Conservation (phyloP, 2,797 vertebrate species). For the Pseudomugil gertrudae region DNA sequence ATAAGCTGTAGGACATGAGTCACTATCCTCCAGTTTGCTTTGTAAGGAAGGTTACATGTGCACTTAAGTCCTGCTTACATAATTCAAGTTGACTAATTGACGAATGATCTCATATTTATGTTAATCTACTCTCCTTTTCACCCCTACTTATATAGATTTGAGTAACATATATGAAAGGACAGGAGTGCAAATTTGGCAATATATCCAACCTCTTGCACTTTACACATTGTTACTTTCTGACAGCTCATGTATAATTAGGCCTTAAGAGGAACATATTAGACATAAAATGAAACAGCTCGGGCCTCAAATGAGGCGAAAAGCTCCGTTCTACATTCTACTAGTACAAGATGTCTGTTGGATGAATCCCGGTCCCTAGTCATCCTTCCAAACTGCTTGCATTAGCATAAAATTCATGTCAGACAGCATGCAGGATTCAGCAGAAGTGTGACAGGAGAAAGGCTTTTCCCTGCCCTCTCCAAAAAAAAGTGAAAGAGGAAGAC, state of each 20-base stretch:
- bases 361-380: slow-evolving; percentile 54
- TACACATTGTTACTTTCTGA: slow-evolving; percentile 53
- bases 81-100: slow-evolving; percentile 34
- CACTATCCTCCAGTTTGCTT: not conserved
- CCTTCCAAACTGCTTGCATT: slow-evolving; percentile 62
- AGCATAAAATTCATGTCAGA: slow-evolving; percentile 73
- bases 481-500: slow-evolving; percentile 31
- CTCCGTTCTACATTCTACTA: slow-evolving; percentile 61
- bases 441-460: slow-evolving; percentile 39
- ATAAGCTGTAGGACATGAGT: not conserved
- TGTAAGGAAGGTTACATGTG: not conserved
- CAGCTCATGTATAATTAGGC: slow-evolving; percentile 68
- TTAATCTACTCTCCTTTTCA: slow-evolving; percentile 37
- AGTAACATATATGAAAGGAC: slow-evolving; percentile 21
- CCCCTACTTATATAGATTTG: slow-evolving; percentile 40
- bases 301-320: slow-evolving; percentile 61
- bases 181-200: slow-evolving; percentile 33
- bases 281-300: slow-evolving; percentile 61
- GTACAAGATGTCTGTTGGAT: slow-evolving; percentile 58
- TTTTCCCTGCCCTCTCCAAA: slow-evolving; percentile 9
- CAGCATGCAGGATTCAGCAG: slow-evolving; percentile 53
- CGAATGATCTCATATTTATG: slow-evolving; percentile 24
- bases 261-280: slow-evolving; percentile 55
- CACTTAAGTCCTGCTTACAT: slow-evolving; percentile 21
- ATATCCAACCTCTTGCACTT: slow-evolving; percentile 48